Evolutionary conservation across 2,888 invertebrate species (phyloP).

Genomic region (Pollenia angustigena): DNA sequence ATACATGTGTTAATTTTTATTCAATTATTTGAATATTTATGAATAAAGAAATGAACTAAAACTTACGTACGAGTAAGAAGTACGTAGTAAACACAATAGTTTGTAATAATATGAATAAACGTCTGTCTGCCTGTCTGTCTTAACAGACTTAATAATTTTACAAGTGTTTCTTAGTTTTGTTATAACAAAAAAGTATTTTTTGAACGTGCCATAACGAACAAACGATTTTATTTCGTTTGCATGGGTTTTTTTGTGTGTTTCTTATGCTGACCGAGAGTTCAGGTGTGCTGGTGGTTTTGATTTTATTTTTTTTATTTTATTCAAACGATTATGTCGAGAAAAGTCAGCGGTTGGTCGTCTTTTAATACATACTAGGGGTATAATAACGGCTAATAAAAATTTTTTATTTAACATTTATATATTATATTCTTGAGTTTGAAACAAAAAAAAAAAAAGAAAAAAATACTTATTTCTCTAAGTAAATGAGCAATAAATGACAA

Average conservation of each 20-base stretch:
- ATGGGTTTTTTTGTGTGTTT: constrained; percentile 3
- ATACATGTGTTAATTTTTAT: constrained; percentile 24
- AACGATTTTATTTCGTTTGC: constrained; percentile 51
- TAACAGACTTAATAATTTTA: constrained; percentile 41
- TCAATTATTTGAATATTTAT: constrained; percentile 19
- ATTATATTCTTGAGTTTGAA: not conserved
- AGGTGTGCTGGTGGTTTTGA: constrained; percentile 63
- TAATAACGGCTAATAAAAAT: constrained; percentile 47
- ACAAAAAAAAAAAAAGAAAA: not conserved
- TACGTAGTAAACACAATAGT: not conserved
- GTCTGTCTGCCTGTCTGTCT: constrained; percentile 1
- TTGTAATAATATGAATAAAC: constrained; percentile 2
- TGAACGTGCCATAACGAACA: constrained; percentile 63
- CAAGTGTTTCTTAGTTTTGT: constrained; percentile 54
- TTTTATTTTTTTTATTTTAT: constrained; percentile 36
- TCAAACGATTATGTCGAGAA: constrained; percentile 47
- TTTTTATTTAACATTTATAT: constrained; percentile 31
- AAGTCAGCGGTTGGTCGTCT: constrained; percentile 52
- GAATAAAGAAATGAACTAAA: constrained; percentile 62
- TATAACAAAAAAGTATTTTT: constrained; percentile 19
- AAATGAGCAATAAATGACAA: constrained; percentile 12
- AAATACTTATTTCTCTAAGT: not conserved
- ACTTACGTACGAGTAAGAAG: no score
- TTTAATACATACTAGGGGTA: constrained; percentile 18
- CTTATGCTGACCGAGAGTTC: constrained; percentile 57